phyloP scores from a whole-genome alignment of 2,113 vertebrate species.

The Odocoileus virginianus region DNA sequence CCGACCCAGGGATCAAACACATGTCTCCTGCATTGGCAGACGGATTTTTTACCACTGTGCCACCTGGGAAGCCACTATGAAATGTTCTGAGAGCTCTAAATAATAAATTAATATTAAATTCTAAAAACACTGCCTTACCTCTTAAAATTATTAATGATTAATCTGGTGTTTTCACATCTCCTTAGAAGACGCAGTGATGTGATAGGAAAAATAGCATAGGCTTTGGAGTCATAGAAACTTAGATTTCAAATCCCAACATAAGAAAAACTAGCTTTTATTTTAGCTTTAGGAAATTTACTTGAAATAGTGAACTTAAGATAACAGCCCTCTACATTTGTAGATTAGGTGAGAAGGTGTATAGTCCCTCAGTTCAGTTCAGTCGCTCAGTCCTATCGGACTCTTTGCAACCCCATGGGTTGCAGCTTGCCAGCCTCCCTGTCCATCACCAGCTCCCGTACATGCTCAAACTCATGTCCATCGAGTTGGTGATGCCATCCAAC shows the following conservation, averaged over 20 bases:
- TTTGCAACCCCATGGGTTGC: neutral
- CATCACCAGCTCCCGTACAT: neutral
- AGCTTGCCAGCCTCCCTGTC: neutral
- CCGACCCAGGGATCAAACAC: neutral
- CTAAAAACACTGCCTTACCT: conserved; percentile 14
- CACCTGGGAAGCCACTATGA: neutral
- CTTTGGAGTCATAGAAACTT: neutral
- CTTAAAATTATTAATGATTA: neutral
- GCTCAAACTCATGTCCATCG: neutral
- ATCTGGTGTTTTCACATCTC: neutral
- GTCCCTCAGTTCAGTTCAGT: neutral
- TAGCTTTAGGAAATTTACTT: conserved; percentile 25
- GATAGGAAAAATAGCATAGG: neutral
- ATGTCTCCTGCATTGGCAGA: neutral
- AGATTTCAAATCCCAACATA: neutral
- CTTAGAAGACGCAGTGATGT: neutral
- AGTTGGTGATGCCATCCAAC: neutral
- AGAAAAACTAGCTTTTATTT: conserved; percentile 45
- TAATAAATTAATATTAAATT: neutral
- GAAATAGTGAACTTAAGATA: conserved; percentile 20
- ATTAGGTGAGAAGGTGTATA: neutral
- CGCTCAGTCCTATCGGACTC: neutral
- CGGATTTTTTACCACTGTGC: neutral
- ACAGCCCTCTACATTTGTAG: neutral
- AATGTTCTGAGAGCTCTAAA: conserved; percentile 27